These are phyloP conservation scores for Cheilosia grossa DNA, from an alignment of 2,888 invertebrate genomes.

Conservation along the genomic window DNA sequence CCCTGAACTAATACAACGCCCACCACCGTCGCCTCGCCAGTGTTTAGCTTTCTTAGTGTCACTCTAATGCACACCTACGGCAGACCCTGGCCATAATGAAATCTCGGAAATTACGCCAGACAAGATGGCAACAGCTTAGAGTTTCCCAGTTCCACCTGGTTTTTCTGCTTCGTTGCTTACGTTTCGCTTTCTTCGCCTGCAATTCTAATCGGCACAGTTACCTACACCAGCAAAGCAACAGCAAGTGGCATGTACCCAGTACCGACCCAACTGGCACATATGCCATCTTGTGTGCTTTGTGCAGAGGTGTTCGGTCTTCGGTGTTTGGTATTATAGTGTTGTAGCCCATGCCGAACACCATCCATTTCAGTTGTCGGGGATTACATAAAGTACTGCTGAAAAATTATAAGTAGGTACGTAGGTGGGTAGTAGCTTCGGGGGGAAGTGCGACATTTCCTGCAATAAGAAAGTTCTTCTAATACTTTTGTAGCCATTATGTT, in stretches of 20 bases:
- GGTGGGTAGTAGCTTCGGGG: slow-evolving; percentile 40
- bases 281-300: slow-evolving; percentile 19
- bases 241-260: not conserved
- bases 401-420: slow-evolving; percentile 64
- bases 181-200: slow-evolving; percentile 33
- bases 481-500: slow-evolving; percentile 74
- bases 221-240: not conserved
- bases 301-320: slow-evolving; percentile 12
- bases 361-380: slow-evolving; percentile 65
- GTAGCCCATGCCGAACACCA: slow-evolving; percentile 44
- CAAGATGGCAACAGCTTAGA: slow-evolving; percentile 74
- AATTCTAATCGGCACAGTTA: slow-evolving; percentile 61
- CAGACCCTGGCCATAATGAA: slow-evolving; percentile 67
- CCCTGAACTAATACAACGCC: slow-evolving; percentile 57
- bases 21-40: slow-evolving; percentile 13
- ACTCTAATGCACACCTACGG: slow-evolving; percentile 67
- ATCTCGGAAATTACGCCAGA: slow-evolving; percentile 70
- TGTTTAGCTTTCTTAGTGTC: slow-evolving; percentile 72
- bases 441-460: slow-evolving; percentile 69
- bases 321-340: slow-evolving; percentile 33
- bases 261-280: slow-evolving; percentile 45
- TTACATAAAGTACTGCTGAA: slow-evolving; percentile 68
- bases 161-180: slow-evolving; percentile 54
- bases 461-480: slow-evolving; percentile 74
- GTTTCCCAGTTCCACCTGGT: slow-evolving; percentile 64